Evolutionary conservation across 2,113 vertebrate genomes (phyloP).

Genomic region (Struthio camelus): DNA sequence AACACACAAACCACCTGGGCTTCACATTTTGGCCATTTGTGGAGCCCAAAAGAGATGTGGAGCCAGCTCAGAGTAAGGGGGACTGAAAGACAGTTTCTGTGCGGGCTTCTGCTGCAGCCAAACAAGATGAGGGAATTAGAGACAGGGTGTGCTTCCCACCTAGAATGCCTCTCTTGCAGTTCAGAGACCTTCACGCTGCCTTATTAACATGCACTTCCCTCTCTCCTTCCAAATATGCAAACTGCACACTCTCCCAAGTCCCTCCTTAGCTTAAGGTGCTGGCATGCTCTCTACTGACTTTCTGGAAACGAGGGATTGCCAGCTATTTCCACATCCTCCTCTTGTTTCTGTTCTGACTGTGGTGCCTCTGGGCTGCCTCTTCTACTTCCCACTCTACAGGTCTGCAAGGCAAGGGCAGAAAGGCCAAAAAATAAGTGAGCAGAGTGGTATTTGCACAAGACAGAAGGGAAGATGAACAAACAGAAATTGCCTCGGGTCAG

Average conservation of each 20-base stretch:
- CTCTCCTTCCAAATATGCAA: constrained; percentile 55
- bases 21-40: background rate
- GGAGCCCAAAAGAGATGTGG: background rate
- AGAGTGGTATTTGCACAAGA: background rate
- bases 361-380: constrained; percentile 37
- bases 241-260: constrained; percentile 53
- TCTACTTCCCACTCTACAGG: constrained; percentile 21
- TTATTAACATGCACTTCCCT: constrained; percentile 30
- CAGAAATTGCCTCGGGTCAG: background rate
- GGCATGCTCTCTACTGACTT: constrained; percentile 55
- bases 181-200: constrained; percentile 54
- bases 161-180: constrained; percentile 41
- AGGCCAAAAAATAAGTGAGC: background rate
- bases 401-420: constrained; percentile 31
- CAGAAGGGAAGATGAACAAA: constrained; percentile 17
- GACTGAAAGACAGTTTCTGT: background rate
- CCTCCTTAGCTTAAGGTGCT: constrained; percentile 69
- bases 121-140: constrained; percentile 43
- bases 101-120: constrained; percentile 53
- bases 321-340: constrained; percentile 68
- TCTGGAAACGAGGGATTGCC: constrained; percentile 65
- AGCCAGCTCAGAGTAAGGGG: background rate
- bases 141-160: constrained; percentile 55
- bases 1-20: background rate
- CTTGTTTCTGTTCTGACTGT: constrained; percentile 42